A percentile compares a stretch with the other conserved stretches of the same genome.
These are phyloP conservation scores for Dynastes hyllus DNA, from an alignment of 2,888 invertebrate species.

Conservation along the genomic window DNA sequence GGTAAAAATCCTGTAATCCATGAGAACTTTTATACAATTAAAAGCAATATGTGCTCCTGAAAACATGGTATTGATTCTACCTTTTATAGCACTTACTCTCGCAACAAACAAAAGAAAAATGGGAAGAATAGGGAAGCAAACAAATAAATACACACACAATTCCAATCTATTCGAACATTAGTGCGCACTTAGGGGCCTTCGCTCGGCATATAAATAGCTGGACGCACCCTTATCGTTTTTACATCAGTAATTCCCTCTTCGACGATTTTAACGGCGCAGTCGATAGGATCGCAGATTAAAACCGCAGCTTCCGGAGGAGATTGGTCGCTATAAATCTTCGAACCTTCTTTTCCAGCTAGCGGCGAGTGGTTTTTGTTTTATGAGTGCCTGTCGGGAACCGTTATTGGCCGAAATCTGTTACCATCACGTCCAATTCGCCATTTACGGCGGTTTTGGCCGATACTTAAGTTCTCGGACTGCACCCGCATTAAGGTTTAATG, in stretches of 20 bases:
- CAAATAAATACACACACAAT: not conserved
- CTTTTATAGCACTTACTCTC: not conserved
- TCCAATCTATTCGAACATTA: slow-evolving; percentile 6
- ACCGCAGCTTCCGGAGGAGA: slow-evolving; percentile 30
- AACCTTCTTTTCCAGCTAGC: slow-evolving; percentile 26
- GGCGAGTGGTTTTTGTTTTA: slow-evolving; percentile 36
- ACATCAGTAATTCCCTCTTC: not conserved
- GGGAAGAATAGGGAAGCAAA: not conserved
- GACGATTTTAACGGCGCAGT: not conserved
- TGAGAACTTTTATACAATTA: too few species aligned
- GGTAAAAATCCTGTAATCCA: too few species aligned
- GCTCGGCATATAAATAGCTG: not conserved
- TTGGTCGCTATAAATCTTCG: slow-evolving; percentile 29
- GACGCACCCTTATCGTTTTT: slow-evolving; percentile 6
- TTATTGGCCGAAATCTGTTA: slow-evolving; percentile 32
- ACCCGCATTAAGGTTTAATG: too few species aligned
- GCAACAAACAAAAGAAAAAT: not conserved
- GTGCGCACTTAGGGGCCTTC: slow-evolving; percentile 1
- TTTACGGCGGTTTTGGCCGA: slow-evolving; percentile 12
- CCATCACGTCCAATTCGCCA: slow-evolving; percentile 2
- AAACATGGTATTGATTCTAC: too few species aligned
- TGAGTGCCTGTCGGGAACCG: slow-evolving; percentile 21
- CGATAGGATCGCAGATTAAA: slow-evolving; percentile 9
- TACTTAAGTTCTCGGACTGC: not conserved
- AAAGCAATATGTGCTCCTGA: too few species aligned